phyloP scores from a whole-genome alignment of 2,797 vertebrate species.

The Cryptoblepharus egeriae region DNA sequence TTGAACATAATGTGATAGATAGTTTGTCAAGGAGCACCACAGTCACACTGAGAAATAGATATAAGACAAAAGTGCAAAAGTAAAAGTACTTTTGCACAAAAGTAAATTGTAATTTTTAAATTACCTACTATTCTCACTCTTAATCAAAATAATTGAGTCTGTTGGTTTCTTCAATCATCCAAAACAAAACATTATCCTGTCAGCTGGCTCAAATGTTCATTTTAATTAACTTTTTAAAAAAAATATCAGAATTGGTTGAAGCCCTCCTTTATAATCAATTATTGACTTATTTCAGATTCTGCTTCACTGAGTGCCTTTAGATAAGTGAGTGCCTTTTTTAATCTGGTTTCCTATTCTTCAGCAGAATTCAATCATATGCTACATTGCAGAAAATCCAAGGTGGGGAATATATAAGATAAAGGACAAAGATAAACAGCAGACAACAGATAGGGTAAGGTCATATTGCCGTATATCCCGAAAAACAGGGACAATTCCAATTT shows the following conservation, averaged over 20 bases:
- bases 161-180: neutral
- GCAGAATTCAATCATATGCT: neutral
- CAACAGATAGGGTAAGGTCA: too few relatives aligned
- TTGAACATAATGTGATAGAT: too few relatives aligned
- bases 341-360: neutral
- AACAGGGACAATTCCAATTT: too few relatives aligned
- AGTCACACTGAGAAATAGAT: too few relatives aligned
- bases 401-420: neutral
- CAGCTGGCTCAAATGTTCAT: too few relatives aligned
- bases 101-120: slow-evolving; percentile 9
- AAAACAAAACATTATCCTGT: neutral
- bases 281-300: neutral
- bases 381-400: neutral
- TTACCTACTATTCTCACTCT: neutral
- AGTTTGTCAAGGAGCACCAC: too few relatives aligned
- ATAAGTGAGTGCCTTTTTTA: too few relatives aligned
- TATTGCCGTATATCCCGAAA: too few relatives aligned
- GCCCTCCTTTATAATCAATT: neutral
- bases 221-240: neutral
- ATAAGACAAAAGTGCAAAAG: too few relatives aligned
- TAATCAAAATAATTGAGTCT: neutral
- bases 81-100: too few relatives aligned
- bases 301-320: neutral
- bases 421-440: neutral
- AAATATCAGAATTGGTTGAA: neutral